phyloP scores from a whole-genome alignment of 2,113 vertebrate species.

The Zapus hudsonius region DNA sequence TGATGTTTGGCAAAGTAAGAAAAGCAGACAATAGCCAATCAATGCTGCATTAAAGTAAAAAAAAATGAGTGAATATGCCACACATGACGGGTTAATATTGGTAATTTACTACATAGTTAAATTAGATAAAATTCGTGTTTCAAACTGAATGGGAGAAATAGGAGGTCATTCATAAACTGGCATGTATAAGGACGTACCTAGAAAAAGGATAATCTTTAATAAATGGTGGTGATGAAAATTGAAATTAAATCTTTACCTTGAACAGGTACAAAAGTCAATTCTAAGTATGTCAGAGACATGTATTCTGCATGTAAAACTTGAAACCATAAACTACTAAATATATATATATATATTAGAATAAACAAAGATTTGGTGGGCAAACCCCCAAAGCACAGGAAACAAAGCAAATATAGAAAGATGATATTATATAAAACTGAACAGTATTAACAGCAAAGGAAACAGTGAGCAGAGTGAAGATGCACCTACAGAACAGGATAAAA shows the following conservation, averaged over 20 bases:
- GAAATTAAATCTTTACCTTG: neutral
- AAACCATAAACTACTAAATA: neutral
- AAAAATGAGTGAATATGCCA: neutral
- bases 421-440: neutral
- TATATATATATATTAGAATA: neutral
- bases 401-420: neutral
- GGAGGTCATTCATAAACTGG: neutral
- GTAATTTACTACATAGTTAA: slow-evolving; percentile 4
- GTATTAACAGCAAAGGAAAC: neutral
- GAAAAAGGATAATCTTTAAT: neutral
- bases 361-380: neutral
- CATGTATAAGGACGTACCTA: neutral
- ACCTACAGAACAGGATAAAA: neutral
- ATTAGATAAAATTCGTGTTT: neutral
- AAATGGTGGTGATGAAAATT: neutral
- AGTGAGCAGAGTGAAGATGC: neutral
- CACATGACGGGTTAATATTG: neutral
- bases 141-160: neutral
- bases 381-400: neutral
- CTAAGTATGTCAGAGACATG: neutral
- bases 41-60: slow-evolving; percentile 5
- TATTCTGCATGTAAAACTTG: neutral
- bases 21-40: slow-evolving; percentile 1
- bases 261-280: neutral
- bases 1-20: neutral